Evolutionary conservation across 2,888 invertebrate genomes (phyloP), one percentile per base, ranked within the genome.

Genomic region (Harpagoxenus sublaevis): DNA sequence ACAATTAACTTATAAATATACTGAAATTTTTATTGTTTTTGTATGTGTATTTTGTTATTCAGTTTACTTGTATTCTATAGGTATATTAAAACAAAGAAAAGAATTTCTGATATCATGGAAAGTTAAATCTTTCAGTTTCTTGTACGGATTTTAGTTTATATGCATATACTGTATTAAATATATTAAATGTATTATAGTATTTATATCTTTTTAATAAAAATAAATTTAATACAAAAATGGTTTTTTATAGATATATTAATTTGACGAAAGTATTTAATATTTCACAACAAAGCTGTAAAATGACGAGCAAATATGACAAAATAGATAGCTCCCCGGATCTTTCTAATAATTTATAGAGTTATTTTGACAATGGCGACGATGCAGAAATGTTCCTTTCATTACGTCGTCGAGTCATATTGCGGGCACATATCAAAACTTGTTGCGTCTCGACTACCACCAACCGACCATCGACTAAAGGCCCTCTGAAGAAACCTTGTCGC

Each of bases 371-470:
- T 0, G 45, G 0, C 12, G 8, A 73, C 23, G 6, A 55, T 45
- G 10, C 15, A 35, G 57, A 45, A 45, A 57, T 45, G 55, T 57
- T 28, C n/a, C 10, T 55, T 1, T 79, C 12, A 60, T 81, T 73
- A 60, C n/a, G 18, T 73, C 48, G 35, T 10, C 23, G 31, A 45
- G 31, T 57, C 4, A 60, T 71, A 57, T 57, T 60, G 23, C 28
- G 5, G 9, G 5, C 1, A 48, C 35, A 42, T 48, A 81, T 81
- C 28, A 73, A 60, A 73, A 73, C 74, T 81, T 81, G 79, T 81
- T 79, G 79, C 79, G 18, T 81, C 28, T 70, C 35, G 4, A 10
- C 28, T 42, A 42, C 3, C 28, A 12, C 6, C 39, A 8, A 60
- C 12, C 48, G 18, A 48, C 39, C 45, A 79, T 12, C 60, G 45